Percentiles rank a stretch among this genome's conserved stretches.
These are phyloP conservation scores for Chelon labrosus DNA, from an alignment of 2,797 vertebrate species.

Conservation along the genomic window DNA sequence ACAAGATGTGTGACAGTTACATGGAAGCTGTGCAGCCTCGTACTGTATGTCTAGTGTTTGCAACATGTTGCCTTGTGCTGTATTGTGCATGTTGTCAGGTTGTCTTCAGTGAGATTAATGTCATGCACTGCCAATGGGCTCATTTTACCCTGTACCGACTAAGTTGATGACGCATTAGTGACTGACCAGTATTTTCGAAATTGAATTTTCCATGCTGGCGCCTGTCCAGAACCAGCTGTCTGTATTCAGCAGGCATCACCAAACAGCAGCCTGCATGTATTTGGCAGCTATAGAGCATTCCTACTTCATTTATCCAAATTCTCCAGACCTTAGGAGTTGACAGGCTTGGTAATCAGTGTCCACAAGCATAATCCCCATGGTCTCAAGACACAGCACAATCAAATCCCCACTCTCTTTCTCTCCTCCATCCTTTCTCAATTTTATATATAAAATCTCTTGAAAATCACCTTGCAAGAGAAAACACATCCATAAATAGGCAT, in stretches of 20 bases:
- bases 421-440: slow-evolving; percentile 23
- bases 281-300: slow-evolving; percentile 76
- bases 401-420: slow-evolving; percentile 45
- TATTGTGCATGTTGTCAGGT: slow-evolving; percentile 62
- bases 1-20: slow-evolving; percentile 23
- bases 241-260: slow-evolving; percentile 77
- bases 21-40: slow-evolving; percentile 26
- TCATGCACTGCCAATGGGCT: slow-evolving; percentile 56
- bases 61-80: slow-evolving; percentile 53
- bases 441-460: slow-evolving; percentile 45
- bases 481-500: slow-evolving; percentile 53
- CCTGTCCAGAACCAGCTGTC: slow-evolving; percentile 71
- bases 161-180: slow-evolving; percentile 78
- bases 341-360: slow-evolving; percentile 81
- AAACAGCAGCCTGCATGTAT: slow-evolving; percentile 74
- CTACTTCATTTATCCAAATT: slow-evolving; percentile 81
- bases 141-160: slow-evolving; percentile 70
- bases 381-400: slow-evolving; percentile 69
- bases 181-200: slow-evolving; percentile 80
- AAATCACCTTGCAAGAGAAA: slow-evolving; percentile 50
- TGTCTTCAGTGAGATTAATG: slow-evolving; percentile 76
- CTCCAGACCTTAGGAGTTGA: slow-evolving; percentile 77
- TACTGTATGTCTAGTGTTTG: slow-evolving; percentile 46
- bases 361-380: slow-evolving; percentile 76
- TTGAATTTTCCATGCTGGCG: slow-evolving; percentile 76